phyloP scores from a whole-genome alignment of 2,113 vertebrate species.

The Clarias magur region DNA sequence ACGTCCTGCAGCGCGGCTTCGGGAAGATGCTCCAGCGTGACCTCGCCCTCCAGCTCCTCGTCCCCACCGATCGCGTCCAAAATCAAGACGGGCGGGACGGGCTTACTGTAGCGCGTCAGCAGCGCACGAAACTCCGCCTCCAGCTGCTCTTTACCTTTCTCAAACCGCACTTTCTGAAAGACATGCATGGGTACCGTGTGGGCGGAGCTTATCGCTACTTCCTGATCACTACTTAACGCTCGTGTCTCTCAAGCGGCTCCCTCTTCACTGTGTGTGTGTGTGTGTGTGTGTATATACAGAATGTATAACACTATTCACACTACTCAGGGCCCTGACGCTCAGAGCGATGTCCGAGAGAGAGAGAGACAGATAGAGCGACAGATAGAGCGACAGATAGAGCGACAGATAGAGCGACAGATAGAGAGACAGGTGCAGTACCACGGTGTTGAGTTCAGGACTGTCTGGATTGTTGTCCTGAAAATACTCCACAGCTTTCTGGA shows the following conservation, averaged over 20 bases:
- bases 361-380: neutral
- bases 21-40: constrained; percentile 87
- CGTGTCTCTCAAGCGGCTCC: neutral
- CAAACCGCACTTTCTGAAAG: constrained; percentile 89
- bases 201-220: neutral
- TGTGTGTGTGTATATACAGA: neutral
- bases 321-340: neutral
- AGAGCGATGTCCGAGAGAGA: neutral
- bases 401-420: neutral
- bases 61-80: constrained; percentile 87
- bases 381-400: neutral
- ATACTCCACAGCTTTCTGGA: constrained; percentile 97
- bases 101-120: constrained; percentile 90
- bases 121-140: constrained; percentile 91
- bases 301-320: neutral
- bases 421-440: constrained; percentile 74
- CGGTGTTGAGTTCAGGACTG: constrained; percentile 94
- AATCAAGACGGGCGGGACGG: constrained; percentile 90
- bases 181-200: neutral
- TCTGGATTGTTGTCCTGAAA: constrained; percentile 98
- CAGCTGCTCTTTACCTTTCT: constrained; percentile 92
- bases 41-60: constrained; percentile 90
- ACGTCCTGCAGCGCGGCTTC: constrained; percentile 86
- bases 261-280: neutral
- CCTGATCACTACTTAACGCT: neutral